Evolutionary conservation across 2,113 vertebrate genomes (phyloP), one percentile per base, ranked within the genome.

Genomic region (Cacatua alba): DNA sequence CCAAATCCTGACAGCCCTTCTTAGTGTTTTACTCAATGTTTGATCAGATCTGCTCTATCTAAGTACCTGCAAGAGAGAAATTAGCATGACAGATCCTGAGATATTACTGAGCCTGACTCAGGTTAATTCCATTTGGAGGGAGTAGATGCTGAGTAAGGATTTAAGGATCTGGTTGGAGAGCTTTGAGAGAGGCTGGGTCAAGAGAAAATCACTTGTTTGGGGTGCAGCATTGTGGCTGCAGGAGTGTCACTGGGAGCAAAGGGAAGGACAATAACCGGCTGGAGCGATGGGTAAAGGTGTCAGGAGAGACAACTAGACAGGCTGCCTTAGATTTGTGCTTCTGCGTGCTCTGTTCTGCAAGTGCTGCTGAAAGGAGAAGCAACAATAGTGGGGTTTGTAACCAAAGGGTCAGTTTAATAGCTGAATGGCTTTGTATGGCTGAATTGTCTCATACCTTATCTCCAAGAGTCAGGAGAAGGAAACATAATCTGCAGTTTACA

Each of bases 81-180:
- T 67, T 12, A 76, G 28, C 55, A 57, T 52, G 10, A 37, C 39
- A 77, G 57, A 68, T 92, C 62, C 19, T 64, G 65, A 95, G 95
- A 59, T 88, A 74, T 9, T 55, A 76, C 75, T 86, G 75, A 88
- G 88, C n/a, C 75, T 79, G 55, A 80, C 68, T 86, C 75, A 43
- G 60, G 51, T 53, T 72, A 72, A 82, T 90, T 53, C 53, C 31
- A 33, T 77, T 77, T 80, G 82, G 79, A 91, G 78, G 44, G 41
- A 86, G 68, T 53, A 88, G 55, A 21, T 92, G 92, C 85, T 90
- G 92, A 92, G 68, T 86, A 80, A 93, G 59, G 57, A 74, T 46
- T 92, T 88, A 43, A 64, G 82, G 82, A 79, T 70, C 75, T 95
- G 63, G 63, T 88, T 1, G 1, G 82, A 81, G 90, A 74, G 90